phyloP scores from a whole-genome alignment of 2,113 vertebrate species.

The Aramus guarauna region DNA sequence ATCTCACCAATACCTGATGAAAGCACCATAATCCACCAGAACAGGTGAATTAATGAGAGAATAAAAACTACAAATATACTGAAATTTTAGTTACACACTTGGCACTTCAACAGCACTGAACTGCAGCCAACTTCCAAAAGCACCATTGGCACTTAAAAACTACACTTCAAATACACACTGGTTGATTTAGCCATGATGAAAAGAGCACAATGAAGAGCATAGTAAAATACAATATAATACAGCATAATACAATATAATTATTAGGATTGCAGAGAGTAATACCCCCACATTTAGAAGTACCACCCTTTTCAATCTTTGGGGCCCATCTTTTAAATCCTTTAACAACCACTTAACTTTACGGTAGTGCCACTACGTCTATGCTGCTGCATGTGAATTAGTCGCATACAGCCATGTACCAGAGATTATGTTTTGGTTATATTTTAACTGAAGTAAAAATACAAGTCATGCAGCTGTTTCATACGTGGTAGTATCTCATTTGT shows the following conservation, averaged over 20 bases:
- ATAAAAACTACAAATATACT: neutral
- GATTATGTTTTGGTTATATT: neutral
- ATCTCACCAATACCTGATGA: neutral
- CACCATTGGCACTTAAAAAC: neutral
- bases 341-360: neutral
- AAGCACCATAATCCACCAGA: neutral
- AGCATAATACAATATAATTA: neutral
- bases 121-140: neutral
- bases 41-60: neutral
- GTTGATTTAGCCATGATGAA: neutral
- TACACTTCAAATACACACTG: neutral
- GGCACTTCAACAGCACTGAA: neutral
- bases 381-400: neutral
- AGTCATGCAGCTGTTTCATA: neutral
- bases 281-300: neutral
- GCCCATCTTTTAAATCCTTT: neutral
- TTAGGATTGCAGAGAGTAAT: neutral
- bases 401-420: neutral
- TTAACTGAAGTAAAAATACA: slow-evolving; percentile 32
- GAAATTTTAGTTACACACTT: neutral
- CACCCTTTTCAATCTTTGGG: neutral
- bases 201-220: neutral
- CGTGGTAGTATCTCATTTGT: neutral
- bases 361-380: neutral
- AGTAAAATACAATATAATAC: neutral